Evolutionary conservation across 1,140 invertebrate species (phyloP).

Genomic region (Steinernema feltiae): DNA sequence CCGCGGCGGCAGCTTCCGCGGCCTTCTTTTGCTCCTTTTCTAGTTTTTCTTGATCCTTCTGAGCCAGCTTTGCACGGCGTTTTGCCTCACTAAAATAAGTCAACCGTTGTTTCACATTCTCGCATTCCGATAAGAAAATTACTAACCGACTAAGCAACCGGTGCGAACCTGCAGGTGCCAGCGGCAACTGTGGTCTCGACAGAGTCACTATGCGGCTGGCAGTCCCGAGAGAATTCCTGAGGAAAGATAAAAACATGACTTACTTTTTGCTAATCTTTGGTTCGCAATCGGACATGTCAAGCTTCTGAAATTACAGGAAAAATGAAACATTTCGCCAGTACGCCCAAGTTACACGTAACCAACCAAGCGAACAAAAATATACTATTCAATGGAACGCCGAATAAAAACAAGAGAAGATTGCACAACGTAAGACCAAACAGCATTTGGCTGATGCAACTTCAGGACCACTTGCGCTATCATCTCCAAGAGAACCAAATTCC

Average conservation of each 20-base stretch:
- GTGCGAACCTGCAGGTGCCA: neutral
- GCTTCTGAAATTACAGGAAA: neutral
- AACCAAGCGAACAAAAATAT: too few species aligned
- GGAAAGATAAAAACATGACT: neutral
- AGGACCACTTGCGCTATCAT: too few species aligned
- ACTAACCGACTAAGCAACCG: neutral
- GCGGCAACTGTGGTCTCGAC: neutral
- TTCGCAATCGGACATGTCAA: conserved; percentile 4
- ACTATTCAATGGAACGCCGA: too few species aligned
- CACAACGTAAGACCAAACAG: too few species aligned
- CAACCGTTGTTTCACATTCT: neutral
- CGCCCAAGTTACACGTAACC: too few species aligned
- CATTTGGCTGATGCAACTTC: too few species aligned
- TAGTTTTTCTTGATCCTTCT: conserved; percentile 44
- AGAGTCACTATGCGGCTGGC: neutral
- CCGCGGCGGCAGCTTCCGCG: conserved; percentile 18
- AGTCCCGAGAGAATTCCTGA: neutral
- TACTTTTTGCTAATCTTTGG: neutral
- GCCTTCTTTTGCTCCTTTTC: conserved; percentile 37
- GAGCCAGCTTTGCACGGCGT: conserved; percentile 36
- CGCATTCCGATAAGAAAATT: neutral
- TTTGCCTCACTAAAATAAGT: conserved; percentile 51
- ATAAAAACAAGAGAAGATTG: too few species aligned
- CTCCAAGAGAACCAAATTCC: too few species aligned
- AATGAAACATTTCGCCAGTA: too few species aligned